These are phyloP conservation scores for Drosophila maculinotata DNA, from an alignment of 2,888 invertebrate genomes.

Conservation along the genomic window DNA sequence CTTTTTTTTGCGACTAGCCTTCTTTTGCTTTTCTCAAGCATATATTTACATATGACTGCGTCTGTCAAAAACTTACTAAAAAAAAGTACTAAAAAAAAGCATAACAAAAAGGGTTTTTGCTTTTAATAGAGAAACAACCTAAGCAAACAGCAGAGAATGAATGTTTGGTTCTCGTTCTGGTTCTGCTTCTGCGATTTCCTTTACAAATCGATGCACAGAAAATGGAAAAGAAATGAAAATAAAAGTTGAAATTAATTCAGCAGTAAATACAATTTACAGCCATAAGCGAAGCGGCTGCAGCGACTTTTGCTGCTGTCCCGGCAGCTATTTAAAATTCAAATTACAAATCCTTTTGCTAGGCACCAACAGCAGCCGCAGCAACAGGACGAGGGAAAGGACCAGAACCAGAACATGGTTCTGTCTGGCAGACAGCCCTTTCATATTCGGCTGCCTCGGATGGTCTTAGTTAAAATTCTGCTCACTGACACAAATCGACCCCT, in stretches of 20 bases:
- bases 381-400: too few relatives aligned
- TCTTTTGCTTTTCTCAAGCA: conserved; percentile 13
- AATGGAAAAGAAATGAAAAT: conserved; percentile 56
- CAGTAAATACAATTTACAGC: conserved; percentile 76
- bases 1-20: conserved; percentile 29
- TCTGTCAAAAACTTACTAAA: conserved; percentile 69
- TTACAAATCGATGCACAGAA: conserved; percentile 43
- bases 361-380: conserved; percentile 1
- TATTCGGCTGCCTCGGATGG: conserved; percentile 12
- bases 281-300: conserved; percentile 24
- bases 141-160: conserved; percentile 49
- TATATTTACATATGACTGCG: conserved; percentile 73
- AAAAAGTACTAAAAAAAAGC: conserved; percentile 26
- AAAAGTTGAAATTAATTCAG: conserved; percentile 76
- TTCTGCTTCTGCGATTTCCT: conserved; percentile 26
- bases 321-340: conserved; percentile 81
- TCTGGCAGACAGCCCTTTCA: conserved; percentile 33
- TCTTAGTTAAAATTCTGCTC: conserved; percentile 48
- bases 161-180: conserved; percentile 16
- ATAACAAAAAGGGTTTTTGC: conserved; percentile 39
- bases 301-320: conserved; percentile 46
- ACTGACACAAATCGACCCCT: conserved; percentile 44
- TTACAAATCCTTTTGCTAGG: conserved; percentile 72
- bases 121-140: conserved; percentile 61
- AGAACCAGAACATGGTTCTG: too few relatives aligned